Evolutionary conservation across 1,140 invertebrate genomes (phyloP), one percentile per base, ranked within the genome.

Genomic region (Dendrolimus punctatus): DNA sequence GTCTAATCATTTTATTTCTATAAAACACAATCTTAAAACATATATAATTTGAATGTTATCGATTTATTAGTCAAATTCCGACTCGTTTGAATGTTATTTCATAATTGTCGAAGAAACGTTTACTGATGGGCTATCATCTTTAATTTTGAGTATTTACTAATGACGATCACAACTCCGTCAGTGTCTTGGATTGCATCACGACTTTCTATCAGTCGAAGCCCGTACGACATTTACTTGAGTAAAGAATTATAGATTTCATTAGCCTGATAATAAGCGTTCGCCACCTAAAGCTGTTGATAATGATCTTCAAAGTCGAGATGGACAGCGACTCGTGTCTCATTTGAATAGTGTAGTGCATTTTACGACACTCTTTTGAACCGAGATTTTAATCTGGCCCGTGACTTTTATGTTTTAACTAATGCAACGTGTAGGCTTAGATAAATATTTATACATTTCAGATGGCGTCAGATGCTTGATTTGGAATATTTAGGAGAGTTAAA

Each of bases 401-500:
- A 23, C 23, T 23, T 23, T 23, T 23, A 23, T 23, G 23, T 23
- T 23, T 23, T 23, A n/a, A 6, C 42, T 8, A 43, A 43, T 43
- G 42, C 6, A n/a, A n/a, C 42, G 8, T 7, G 43, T 45, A 10
- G 23, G n/a, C 23, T 45, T 45, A 45, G 23, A 9, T n/a, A 46
- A 46, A 4, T 6, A 41, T 39, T n/a, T 9, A 45, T 51, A 5
- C 23, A 49, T 74, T 60, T 37, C 53, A 85, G 82, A 62, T 85
- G 82, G 82, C 71, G 82, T 7, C 77, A 85, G 62, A 55, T 76
- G 9, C 46, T 76, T 8, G 68, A 80, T 40, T 64, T 65, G 5
- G 73, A 84, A 47, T 74, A 85, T 55, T 68, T 85, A 47, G 70
- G 63, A 49, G 71, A 80, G 39, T 55, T 85, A 8, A 83, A 85